Conservation (phyloP, 2,113 vertebrate species). For the Sinocyclocheilus anophthalmus region DNA sequence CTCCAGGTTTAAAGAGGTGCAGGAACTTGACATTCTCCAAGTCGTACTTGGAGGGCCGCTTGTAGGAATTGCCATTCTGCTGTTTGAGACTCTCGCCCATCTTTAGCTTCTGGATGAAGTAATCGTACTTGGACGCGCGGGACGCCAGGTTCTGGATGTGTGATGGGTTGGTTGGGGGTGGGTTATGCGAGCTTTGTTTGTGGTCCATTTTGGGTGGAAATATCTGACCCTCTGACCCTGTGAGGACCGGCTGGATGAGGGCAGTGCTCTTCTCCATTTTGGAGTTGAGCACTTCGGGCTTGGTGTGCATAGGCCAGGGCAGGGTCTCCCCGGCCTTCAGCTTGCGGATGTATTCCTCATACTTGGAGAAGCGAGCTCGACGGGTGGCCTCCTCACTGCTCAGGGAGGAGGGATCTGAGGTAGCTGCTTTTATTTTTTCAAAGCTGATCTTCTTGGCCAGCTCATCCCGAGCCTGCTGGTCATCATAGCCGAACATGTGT, state of each 20-base stretch:
- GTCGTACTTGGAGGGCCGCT: conserved; percentile 98
- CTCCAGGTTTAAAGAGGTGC: conserved; percentile 96
- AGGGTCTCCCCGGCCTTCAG: conserved; percentile 93
- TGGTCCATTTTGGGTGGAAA: conserved; percentile 82
- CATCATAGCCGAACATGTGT: conserved; percentile 96
- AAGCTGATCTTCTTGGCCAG: conserved; percentile 96
- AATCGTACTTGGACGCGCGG: conserved; percentile 94
- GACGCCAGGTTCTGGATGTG: conserved; percentile 90
- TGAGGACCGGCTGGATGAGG: conserved; percentile 76
- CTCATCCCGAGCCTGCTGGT: conserved; percentile 94
- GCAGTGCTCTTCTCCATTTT: conserved; percentile 82
- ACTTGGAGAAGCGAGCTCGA: conserved; percentile 95
- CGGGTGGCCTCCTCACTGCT: conserved; percentile 85
- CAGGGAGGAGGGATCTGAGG: conserved; percentile 82
- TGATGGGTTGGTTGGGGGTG: conserved; percentile 79
- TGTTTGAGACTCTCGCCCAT: conserved; percentile 89
- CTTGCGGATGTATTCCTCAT: conserved; percentile 98
- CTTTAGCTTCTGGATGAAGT: conserved; percentile 98
- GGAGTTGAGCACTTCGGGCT: conserved; percentile 82
- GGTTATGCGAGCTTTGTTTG: conserved; percentile 84
- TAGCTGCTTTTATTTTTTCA: conserved; percentile 89
- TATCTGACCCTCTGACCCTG: conserved; percentile 75
- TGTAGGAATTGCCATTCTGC: conserved; percentile 92
- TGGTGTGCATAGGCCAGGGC: conserved; percentile 87
- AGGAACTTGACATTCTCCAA: conserved; percentile 97